A percentile compares a stretch with the other conserved stretches of the same genome.
These are phyloP conservation scores for Cheirogaleus medius DNA, from an alignment of 2,113 vertebrate species.

Conservation along the genomic window DNA sequence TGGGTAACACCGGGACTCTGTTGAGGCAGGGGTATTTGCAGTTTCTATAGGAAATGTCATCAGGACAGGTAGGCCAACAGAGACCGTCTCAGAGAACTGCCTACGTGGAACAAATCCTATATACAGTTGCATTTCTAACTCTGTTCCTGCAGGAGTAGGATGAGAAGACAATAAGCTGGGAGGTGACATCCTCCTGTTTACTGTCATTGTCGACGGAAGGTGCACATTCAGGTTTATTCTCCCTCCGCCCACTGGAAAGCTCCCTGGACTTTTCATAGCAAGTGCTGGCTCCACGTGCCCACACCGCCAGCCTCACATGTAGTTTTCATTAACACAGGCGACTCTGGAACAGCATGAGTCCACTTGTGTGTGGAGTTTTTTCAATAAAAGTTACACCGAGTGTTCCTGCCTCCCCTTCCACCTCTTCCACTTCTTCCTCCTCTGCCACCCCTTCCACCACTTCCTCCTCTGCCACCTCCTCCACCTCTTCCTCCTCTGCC, in stretches of 20 bases:
- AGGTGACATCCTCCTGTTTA: background rate
- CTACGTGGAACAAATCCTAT: background rate
- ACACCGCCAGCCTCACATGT: background rate
- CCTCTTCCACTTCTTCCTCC: no score
- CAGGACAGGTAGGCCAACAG: background rate
- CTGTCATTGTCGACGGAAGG: background rate
- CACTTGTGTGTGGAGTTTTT: background rate
- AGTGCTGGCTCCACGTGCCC: fast-evolving
- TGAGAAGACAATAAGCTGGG: background rate
- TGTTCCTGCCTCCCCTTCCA: background rate
- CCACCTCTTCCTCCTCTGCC: background rate
- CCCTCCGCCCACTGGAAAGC: background rate
- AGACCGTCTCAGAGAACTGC: background rate
- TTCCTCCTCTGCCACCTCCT: background rate
- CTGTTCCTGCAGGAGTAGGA: background rate
- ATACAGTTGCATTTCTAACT: background rate
- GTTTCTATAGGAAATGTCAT: background rate
- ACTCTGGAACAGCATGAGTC: background rate
- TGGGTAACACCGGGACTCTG: background rate
- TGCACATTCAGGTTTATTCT: fast-evolving
- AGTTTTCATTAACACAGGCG: background rate
- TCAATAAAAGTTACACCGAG: background rate
- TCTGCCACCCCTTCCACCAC: background rate
- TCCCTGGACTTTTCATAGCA: background rate
- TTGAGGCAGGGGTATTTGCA: background rate